Conservation (phyloP, 2,888 invertebrate genomes). For the Drosophila helvetica region DNA sequence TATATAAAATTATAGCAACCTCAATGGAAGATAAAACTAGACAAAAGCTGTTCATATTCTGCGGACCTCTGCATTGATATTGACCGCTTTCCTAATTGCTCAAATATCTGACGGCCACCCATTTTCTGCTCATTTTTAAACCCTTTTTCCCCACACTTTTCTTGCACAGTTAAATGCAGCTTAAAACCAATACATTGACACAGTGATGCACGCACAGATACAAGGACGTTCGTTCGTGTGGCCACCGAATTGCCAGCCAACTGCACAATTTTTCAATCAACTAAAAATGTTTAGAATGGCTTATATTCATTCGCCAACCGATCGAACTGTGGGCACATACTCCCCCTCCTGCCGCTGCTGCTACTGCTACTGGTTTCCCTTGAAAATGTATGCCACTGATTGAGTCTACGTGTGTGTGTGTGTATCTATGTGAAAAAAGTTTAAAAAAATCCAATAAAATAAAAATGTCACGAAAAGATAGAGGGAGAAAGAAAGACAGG, state of each 20-base stretch:
- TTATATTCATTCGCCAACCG: conserved; percentile 57
- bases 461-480: conserved; percentile 56
- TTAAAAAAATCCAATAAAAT: conserved; percentile 65
- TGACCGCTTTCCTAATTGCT: conserved; percentile 20
- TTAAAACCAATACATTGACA: conserved; percentile 46
- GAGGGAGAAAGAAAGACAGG: background rate
- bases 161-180: conserved; percentile 71
- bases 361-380: conserved; percentile 5
- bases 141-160: conserved; percentile 25
- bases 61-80: too few species aligned
- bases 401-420: conserved; percentile 45
- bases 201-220: background rate
- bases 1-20: too few species aligned
- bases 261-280: conserved; percentile 78
- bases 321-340: conserved; percentile 48
- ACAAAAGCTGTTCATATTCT: too few species aligned
- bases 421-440: conserved; percentile 23
- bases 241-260: conserved; percentile 64
- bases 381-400: conserved; percentile 59
- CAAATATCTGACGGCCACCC: conserved; percentile 14
- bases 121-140: conserved; percentile 52
- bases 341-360: background rate
- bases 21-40: too few species aligned
- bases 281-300: conserved; percentile 75
- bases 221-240: conserved; percentile 2